Evolutionary conservation across 2,888 invertebrate species (phyloP), one percentile per base, ranked within the genome.

Genomic region (Agonopterix heracliana): DNA sequence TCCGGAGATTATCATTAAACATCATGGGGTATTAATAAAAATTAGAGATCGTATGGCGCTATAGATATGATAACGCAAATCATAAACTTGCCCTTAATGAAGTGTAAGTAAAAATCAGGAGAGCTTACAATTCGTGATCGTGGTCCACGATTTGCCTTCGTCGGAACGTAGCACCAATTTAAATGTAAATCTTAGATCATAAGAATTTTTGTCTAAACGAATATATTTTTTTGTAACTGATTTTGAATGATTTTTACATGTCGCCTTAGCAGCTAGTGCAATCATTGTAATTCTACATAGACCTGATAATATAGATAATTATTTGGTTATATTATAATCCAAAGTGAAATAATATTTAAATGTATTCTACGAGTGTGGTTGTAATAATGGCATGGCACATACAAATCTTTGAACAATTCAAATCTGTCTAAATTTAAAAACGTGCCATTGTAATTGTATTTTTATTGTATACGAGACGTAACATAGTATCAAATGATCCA

Each of bases 181-280:
- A 63, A 63, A 72, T 63, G 66, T 76, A 66, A 67, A 73, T 69
- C 64, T 53, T 75, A 79, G 71, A 59, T 59, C 56, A 50, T 77
- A 77, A 74, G 65, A 53, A 57, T 68, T 57, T 61, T 71, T 71
- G 67, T 63, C 62, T n/a, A 65, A 70, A 68, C 63, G 59, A 65
- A 59, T 68, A 74, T 80, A 78, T 77, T 76, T 74, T 75, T 77
- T 74, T 70, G 67, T 72, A 68, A 66, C 55, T 61, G 63, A 74
- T 74, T 77, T 74, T 69, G 62, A 74, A 70, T 66, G 60, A 64
- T 68, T 65, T 77, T 71, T 75, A 74, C 66, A 68, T 61, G 60
- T 78, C 74, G 81, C 82, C 81, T 81, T 81, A 84, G 83, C 82
- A 82, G 81, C 80, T 83, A 83, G 83, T 79, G 81, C 78, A 80